Evolutionary conservation across 1,140 invertebrate species (phyloP).

Genomic region (Aphelinus atriplicis): DNA sequence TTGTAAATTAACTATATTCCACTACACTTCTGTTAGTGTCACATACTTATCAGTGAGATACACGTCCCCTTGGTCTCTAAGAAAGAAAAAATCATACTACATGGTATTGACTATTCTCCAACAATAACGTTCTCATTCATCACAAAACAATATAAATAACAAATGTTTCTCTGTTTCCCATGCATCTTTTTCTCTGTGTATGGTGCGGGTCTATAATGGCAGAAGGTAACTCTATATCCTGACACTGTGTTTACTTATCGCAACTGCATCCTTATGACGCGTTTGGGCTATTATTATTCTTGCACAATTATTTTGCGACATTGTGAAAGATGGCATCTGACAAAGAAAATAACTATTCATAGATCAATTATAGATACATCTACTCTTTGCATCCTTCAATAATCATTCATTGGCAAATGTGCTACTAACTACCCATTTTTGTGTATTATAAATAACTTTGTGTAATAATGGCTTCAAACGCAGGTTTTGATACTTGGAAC

Average conservation of each 20-base stretch:
- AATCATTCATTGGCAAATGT: slow-evolving; percentile 9
- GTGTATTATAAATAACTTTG: background rate
- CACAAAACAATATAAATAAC: slow-evolving; percentile 49
- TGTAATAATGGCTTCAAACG: slow-evolving; percentile 15
- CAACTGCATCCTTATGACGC: slow-evolving; percentile 41
- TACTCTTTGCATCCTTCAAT: background rate
- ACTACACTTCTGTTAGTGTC: no score
- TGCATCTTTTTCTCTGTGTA: slow-evolving; percentile 64
- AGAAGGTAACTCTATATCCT: slow-evolving; percentile 66
- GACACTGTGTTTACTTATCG: slow-evolving; percentile 48
- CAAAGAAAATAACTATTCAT: slow-evolving; percentile 40
- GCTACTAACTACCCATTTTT: background rate
- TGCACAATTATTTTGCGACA: slow-evolving; percentile 30
- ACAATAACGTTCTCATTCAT: slow-evolving; percentile 2
- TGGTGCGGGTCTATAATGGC: slow-evolving; percentile 63
- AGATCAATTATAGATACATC: background rate
- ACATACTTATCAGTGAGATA: no score
- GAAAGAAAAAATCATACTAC: background rate
- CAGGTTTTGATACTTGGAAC: background rate
- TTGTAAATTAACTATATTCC: no score
- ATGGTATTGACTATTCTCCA: slow-evolving; percentile 8
- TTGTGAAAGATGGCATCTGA: slow-evolving; percentile 25
- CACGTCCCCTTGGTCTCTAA: background rate
- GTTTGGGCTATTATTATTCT: slow-evolving; percentile 44
- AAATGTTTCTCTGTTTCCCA: slow-evolving; percentile 63